A percentile compares a stretch with the other conserved stretches of the same genome.
These are phyloP conservation scores for Dryomyza anilis DNA, from an alignment of 2,888 invertebrate species.

Conservation along the genomic window DNA sequence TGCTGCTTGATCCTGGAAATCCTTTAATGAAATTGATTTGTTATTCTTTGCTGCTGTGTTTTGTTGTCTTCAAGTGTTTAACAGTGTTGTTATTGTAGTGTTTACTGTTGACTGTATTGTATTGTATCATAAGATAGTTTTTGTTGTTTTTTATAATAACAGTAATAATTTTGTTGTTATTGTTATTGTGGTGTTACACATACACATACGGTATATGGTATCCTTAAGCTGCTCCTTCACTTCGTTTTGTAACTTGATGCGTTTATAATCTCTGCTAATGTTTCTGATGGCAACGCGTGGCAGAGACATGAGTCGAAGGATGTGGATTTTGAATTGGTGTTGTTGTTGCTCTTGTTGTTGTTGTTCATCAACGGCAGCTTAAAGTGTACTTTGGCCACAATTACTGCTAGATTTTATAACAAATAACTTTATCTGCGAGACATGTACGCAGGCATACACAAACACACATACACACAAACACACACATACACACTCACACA, in stretches of 20 bases:
- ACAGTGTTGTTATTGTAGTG: neutral
- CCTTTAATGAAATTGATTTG: neutral
- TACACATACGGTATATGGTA: neutral
- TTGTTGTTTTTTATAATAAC: neutral
- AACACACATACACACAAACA: neutral
- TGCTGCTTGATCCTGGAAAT: neutral
- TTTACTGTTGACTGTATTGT: neutral
- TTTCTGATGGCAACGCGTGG: slow-evolving; percentile 1
- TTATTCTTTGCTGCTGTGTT: neutral
- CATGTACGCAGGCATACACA: neutral
- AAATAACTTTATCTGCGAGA: neutral
- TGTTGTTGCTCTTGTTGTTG: neutral
- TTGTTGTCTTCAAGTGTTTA: neutral
- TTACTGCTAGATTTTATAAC: slow-evolving; percentile 14
- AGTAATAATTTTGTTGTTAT: neutral
- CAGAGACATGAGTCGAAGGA: slow-evolving; percentile 19
- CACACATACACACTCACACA: neutral
- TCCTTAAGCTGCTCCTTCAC: neutral
- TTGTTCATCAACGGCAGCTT: slow-evolving; percentile 9
- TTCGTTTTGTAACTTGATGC: neutral
- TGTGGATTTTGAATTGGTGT: neutral
- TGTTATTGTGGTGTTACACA: neutral
- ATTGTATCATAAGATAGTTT: neutral
- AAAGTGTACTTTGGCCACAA: slow-evolving; percentile 12
- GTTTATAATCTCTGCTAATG: slow-evolving; percentile 22